phyloP scores from a whole-genome alignment of 2,797 vertebrate genomes.

The Halcyon chelicuti region DNA sequence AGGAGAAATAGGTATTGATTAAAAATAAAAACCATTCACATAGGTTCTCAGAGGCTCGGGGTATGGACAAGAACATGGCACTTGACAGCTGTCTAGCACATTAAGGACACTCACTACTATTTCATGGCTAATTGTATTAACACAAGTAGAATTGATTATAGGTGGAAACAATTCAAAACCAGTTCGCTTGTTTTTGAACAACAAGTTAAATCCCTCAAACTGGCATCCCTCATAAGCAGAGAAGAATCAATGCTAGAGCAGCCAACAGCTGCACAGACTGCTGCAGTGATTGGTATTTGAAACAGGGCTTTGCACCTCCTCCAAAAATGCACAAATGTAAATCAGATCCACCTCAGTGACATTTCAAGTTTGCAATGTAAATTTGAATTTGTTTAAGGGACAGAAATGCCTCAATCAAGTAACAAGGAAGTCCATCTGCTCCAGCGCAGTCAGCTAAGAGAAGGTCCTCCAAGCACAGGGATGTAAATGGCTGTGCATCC shows the following conservation, averaged over 20 bases:
- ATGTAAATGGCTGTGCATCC: not conserved
- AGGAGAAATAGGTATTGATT: not conserved
- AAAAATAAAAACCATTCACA: not conserved
- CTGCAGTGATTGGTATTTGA: conserved; percentile 39
- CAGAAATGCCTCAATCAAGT: not conserved
- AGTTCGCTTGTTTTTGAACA: not conserved
- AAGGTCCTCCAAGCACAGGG: not conserved
- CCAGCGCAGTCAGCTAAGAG: not conserved
- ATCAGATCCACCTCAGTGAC: conserved; percentile 14
- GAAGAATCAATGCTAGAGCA: not conserved
- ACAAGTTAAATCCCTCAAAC: not conserved
- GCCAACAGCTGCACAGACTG: not conserved
- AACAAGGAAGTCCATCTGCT: not conserved
- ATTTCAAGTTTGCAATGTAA: conserved; percentile 10
- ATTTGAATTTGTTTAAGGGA: not conserved
- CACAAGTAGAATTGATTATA: not conserved
- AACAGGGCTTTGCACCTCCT: conserved; percentile 30
- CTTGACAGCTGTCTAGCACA: not conserved
- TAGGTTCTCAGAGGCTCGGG: not conserved
- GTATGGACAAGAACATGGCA: not conserved
- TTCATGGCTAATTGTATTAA: not conserved
- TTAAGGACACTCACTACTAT: not conserved
- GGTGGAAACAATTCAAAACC: not conserved
- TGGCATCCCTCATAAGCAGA: not conserved
- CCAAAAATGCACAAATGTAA: conserved; percentile 39